Conservation (phyloP, 1,140 invertebrate genomes). For the Saccostrea cuccullata region DNA sequence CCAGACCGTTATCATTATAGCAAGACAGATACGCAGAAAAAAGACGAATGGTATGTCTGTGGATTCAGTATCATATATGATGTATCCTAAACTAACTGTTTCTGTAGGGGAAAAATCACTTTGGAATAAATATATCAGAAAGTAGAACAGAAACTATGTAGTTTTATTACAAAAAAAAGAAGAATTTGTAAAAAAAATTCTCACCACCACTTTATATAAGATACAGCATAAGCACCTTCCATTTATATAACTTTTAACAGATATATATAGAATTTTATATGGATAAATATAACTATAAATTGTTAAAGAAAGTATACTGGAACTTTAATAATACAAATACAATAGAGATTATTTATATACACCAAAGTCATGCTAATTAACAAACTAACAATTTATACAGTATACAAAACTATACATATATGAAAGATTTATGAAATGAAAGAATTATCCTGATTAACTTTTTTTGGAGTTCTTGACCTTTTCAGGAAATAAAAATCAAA, state of each 20-base stretch:
- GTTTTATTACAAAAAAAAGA: background rate
- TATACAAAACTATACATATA: background rate
- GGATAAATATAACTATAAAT: background rate
- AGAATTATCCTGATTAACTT: background rate
- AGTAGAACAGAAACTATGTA: background rate
- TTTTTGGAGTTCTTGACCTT: background rate
- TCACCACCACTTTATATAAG: background rate
- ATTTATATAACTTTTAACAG: background rate
- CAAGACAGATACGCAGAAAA: conserved; percentile 23
- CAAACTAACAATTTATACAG: conserved; percentile 18
- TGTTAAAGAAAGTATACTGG: background rate
- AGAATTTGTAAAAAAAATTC: background rate
- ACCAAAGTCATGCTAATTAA: background rate
- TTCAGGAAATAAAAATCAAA: background rate
- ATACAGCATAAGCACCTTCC: background rate
- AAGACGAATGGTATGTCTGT: conserved; percentile 7
- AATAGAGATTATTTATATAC: background rate
- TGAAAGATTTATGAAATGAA: background rate
- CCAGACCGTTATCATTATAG: conserved; percentile 22
- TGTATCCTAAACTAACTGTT: background rate
- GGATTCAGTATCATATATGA: background rate
- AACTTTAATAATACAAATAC: background rate
- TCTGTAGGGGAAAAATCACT: background rate
- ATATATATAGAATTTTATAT: background rate
- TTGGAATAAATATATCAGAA: background rate